Evolutionary conservation across 1,140 invertebrate genomes (phyloP), one percentile per base, ranked within the genome.

Genomic region (Drusus annulatus): DNA sequence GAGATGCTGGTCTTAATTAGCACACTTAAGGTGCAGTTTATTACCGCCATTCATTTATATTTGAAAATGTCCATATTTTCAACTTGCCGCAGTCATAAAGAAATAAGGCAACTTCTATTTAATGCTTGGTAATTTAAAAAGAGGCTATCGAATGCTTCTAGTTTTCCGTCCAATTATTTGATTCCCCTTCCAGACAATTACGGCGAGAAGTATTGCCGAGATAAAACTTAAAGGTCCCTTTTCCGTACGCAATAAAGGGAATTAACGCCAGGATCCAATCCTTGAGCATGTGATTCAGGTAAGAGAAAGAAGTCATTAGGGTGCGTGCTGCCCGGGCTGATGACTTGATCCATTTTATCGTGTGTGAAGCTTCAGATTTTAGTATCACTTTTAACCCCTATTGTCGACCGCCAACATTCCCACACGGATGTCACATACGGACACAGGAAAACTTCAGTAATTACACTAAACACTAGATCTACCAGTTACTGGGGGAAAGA

Each of bases 131-230:
- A 83, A 80, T 83, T 83, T 79, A 71, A 81, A 71, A 58, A 81
- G 71, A 79, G 62, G 78, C 82, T 76, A 80, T 80, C 79, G 79
- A 76, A 78, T 79, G 77, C 65, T 56, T 71, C 78, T 45, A 62
- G 56, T 81, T 81, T 80, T 71, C 76, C 69, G 79, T 80, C 79
- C 82, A 83, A 83, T 83, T 83, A 83, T 83, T 83, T 69, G 82
- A 45, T 31, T 17, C 80, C 63, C 75, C 52, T 31, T 25, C 76
- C 45, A 68, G 19, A 68, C 52, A 16, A 50, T 23, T 52, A 16
- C 36, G 54, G 1, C 13, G 76, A 74, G 45, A 75, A 23, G 56
- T 63, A 73, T 60, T 54, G 71, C 63, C 31, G 58, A 82, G 81
- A 83, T 83, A 83, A 83, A 83, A 81, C 76, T 82, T 80, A 78